Base-by-base conservation (phyloP, 2,888 invertebrate genomes). In the Bombylius discolor region DNA sequence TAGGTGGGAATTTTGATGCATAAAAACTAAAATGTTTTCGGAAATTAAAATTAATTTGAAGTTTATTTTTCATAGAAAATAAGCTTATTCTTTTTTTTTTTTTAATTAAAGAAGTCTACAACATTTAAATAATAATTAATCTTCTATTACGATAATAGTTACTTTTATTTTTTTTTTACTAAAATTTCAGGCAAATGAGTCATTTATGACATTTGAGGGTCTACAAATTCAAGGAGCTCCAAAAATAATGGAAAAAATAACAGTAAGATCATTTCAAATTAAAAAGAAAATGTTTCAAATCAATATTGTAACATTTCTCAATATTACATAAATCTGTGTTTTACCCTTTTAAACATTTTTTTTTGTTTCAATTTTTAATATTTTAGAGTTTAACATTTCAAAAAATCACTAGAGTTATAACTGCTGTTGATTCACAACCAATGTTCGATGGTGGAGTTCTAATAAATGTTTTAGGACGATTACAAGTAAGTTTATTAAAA, bases 131-230 rank as follows among this genome's bases (percentile, higher is more conserved):
- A 23, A 23, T 23, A 2, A 2, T 23, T 23, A 23, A 23, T 23
- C 23, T 1, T 23, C 23, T 23, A 23, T 23, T 23, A 3, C 1
- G 23, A 23, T 23, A 23, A 23, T n/a, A n/a, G n/a, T 23, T 23
- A 23, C 23, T 23, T 23, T 23, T n/a, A n/a, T n/a, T 23, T 23
- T 23, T 23, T 23, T 23, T 3, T 23, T 23, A 23, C 23, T 23
- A 23, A 23, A 33, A 61, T 78, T 79, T 46, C 72, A 94, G 93
- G 82, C 85, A 56, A 90, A 90, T 70, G 85, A 87, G 63, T 93
- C 93, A 11, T 89, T 94, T 72, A 94, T 96, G 95, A 90, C 94
- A 47, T 96, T 97, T 76, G 96, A 96, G 78, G 96, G 95, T 58
- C 81, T 85, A 61, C 94, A 94, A 77, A 79, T 93, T 66, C 92